Evolutionary conservation across 1,140 invertebrate genomes (phyloP).

Genomic region (Drosophila sucinea): DNA sequence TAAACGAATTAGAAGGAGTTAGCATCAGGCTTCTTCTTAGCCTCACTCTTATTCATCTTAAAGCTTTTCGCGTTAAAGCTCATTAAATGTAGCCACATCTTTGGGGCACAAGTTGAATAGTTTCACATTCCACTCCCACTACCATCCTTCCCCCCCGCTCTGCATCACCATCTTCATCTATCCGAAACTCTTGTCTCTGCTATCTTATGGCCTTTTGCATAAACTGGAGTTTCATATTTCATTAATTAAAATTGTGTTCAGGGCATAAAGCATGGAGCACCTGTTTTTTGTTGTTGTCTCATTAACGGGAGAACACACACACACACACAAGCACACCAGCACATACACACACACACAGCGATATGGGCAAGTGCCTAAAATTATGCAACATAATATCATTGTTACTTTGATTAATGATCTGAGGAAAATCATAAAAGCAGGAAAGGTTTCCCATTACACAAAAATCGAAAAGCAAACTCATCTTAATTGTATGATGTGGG

Average conservation of each 20-base stretch:
- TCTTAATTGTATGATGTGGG: conserved; percentile 55
- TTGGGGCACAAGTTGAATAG: conserved; percentile 39
- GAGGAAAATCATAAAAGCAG: conserved; percentile 72
- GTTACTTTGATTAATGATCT: conserved; percentile 81
- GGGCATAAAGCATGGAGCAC: conserved; percentile 53
- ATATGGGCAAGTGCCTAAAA: conserved; percentile 28
- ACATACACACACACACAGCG: not conserved
- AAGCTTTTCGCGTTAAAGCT: conserved; percentile 23
- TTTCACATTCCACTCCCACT: conserved; percentile 39
- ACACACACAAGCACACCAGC: not conserved
- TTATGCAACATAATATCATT: conserved; percentile 80
- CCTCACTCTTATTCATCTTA: not conserved
- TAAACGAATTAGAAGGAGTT: no score
- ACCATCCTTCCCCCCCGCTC: not conserved
- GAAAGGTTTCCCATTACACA: conserved; percentile 74
- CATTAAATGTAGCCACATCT: conserved; percentile 52
- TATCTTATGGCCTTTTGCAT: conserved; percentile 55
- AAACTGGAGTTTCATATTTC: conserved; percentile 72
- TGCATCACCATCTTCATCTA: no score
- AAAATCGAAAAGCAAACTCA: conserved; percentile 58
- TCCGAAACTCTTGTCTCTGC: not conserved
- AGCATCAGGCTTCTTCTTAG: no score
- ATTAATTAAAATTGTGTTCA: conserved; percentile 75
- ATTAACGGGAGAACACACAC: conserved; percentile 46
- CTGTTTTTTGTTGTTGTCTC: conserved; percentile 57